Conservation (phyloP, 2,113 vertebrate species). For the Lynx canadensis region DNA sequence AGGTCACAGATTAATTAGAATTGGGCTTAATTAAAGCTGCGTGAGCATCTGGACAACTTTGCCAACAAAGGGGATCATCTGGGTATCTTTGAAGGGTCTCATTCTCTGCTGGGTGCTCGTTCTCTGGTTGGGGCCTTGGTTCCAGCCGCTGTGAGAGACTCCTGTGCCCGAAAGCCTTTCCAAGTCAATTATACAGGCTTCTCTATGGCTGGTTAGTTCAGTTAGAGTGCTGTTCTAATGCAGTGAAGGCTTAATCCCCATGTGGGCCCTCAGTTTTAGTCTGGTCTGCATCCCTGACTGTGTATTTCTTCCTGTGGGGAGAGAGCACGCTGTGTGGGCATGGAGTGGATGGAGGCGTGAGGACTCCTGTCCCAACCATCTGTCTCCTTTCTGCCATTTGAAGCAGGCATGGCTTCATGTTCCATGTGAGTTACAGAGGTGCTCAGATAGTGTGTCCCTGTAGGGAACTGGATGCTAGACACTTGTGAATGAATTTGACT, state of each 20-base stretch:
- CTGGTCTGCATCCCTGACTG: not conserved
- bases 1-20: conserved; percentile 75
- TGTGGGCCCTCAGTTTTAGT: not conserved
- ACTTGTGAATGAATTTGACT: not conserved
- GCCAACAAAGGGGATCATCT: conserved; percentile 57
- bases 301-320: not conserved
- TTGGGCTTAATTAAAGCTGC: conserved; percentile 65
- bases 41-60: conserved; percentile 60
- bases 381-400: not conserved
- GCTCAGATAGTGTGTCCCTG: not conserved
- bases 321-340: not conserved
- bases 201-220: conserved; percentile 16
- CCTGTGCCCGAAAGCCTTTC: conserved; percentile 20
- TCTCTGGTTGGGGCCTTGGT: not conserved
- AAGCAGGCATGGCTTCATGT: not conserved
- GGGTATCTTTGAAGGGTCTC: not conserved
- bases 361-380: not conserved
- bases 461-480: not conserved
- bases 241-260: not conserved
- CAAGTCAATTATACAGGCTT: conserved; percentile 43
- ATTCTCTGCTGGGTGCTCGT: conserved; percentile 46
- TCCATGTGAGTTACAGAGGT: not conserved
- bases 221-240: not conserved
- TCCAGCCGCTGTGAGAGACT: conserved; percentile 35
- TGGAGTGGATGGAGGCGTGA: not conserved